These are phyloP conservation scores for Mastomys coucha DNA, from an alignment of 2,113 vertebrate species.

Conservation along the genomic window DNA sequence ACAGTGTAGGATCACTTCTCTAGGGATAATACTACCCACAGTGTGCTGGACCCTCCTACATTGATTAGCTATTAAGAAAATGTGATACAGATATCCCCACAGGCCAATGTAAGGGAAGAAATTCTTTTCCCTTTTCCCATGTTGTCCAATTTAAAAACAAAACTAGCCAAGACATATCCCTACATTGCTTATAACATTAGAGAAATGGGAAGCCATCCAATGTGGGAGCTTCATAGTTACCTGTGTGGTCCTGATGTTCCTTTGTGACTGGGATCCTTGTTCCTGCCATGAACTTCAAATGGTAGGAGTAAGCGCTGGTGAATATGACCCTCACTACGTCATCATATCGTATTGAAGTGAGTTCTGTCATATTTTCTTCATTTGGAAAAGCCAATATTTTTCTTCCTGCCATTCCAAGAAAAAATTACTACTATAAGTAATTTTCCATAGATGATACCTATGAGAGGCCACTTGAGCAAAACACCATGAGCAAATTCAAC, in stretches of 20 bases:
- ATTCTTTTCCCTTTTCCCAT: neutral
- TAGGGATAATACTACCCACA: neutral
- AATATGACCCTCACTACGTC: slow-evolving; percentile 3
- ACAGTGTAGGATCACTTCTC: neutral
- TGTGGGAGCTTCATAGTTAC: neutral
- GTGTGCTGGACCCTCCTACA: neutral
- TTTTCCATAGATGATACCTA: neutral
- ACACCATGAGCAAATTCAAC: neutral
- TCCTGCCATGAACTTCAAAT: neutral
- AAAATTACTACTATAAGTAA: neutral
- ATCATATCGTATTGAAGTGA: neutral
- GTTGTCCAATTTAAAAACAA: neutral
- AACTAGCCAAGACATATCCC: neutral
- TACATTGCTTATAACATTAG: neutral
- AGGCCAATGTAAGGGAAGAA: neutral
- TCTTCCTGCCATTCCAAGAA: neutral
- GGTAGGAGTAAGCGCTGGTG: neutral
- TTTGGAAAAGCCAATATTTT: neutral
- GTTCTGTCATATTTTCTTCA: neutral
- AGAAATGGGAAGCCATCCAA: neutral
- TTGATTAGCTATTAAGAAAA: neutral
- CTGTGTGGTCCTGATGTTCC: neutral
- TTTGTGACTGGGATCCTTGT: neutral
- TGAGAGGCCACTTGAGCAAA: neutral
- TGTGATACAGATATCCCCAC: neutral